Evolutionary conservation across 2,113 vertebrate species (phyloP).

Genomic region (Chaenocephalus aceratus): DNA sequence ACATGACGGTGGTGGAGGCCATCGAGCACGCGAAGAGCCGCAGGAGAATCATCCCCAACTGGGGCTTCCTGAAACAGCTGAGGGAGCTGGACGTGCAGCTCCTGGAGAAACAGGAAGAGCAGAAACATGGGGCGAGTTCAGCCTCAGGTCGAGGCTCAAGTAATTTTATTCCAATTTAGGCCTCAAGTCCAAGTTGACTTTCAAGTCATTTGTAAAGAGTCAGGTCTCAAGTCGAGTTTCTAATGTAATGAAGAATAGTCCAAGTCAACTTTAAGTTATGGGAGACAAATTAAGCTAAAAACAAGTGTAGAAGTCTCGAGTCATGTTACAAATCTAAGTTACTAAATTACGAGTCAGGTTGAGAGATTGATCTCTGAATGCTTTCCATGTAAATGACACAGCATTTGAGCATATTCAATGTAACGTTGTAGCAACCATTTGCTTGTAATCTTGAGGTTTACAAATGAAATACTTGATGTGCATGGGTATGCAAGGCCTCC

Average conservation of each 20-base stretch:
- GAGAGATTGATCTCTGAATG: background rate
- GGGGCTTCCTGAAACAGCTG: conserved; percentile 96
- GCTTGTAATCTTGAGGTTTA: background rate
- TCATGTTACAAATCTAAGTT: background rate
- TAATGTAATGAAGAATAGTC: background rate
- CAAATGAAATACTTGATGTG: conserved; percentile 4
- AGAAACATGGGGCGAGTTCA: background rate
- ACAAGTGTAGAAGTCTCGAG: background rate
- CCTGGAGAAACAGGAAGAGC: conserved; percentile 74
- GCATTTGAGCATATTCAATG: background rate
- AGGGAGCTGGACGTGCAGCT: conserved; percentile 90
- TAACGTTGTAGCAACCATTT: background rate
- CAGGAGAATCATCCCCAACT: conserved; percentile 93
- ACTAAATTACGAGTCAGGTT: background rate
- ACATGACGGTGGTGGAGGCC: conserved; percentile 94
- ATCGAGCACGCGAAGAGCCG: conserved; percentile 89
- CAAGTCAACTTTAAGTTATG: background rate
- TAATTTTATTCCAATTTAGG: background rate
- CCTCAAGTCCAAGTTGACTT: too few relatives aligned
- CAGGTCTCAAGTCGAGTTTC: background rate
- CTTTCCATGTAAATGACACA: background rate
- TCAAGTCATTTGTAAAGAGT: background rate
- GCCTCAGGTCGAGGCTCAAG: background rate
- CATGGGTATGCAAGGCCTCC: background rate
- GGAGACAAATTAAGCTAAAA: background rate